Evolutionary conservation across 2,797 vertebrate species (phyloP).

Genomic region (Squalus acanthias): DNA sequence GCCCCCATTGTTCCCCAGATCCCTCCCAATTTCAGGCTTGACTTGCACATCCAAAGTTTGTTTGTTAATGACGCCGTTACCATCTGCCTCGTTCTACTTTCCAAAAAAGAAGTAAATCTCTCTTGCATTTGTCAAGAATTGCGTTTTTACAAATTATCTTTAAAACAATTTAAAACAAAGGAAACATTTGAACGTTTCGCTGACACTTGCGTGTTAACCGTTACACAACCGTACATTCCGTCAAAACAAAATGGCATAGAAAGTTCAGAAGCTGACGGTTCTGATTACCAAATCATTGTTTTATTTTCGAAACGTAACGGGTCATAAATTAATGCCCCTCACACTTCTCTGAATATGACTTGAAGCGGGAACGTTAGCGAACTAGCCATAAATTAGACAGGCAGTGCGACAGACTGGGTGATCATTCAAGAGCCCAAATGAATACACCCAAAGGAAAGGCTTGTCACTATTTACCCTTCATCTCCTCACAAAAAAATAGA

Average conservation of each 20-base stretch:
- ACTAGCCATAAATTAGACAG: conserved; percentile 23
- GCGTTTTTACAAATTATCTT: conserved; percentile 45
- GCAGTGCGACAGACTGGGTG: conserved; percentile 34
- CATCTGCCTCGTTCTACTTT: conserved; percentile 74
- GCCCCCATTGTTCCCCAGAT: conserved; percentile 68
- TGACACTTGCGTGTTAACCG: not conserved
- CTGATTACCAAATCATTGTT: conserved; percentile 3
- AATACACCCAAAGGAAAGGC: conserved; percentile 29
- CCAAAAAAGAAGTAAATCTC: conserved; percentile 71
- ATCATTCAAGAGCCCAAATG: conserved; percentile 27
- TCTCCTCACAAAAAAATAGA: conserved; percentile 38
- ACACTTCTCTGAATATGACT: not conserved
- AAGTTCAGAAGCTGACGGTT: not conserved
- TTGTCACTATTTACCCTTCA: conserved; percentile 32
- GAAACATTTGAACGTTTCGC: not conserved
- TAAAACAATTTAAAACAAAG: not conserved
- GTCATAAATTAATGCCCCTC: conserved; percentile 15
- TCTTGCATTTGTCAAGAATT: conserved; percentile 56
- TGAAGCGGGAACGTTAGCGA: conserved; percentile 28
- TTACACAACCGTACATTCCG: not conserved
- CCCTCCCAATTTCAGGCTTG: conserved; percentile 75
- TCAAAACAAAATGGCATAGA: not conserved
- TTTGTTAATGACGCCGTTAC: conserved; percentile 76
- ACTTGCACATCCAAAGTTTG: conserved; percentile 70
- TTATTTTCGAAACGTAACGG: not conserved